phyloP scores from a whole-genome alignment of 53 echinoderm and acorn worm genomes.

The Stichopus horrens region DNA sequence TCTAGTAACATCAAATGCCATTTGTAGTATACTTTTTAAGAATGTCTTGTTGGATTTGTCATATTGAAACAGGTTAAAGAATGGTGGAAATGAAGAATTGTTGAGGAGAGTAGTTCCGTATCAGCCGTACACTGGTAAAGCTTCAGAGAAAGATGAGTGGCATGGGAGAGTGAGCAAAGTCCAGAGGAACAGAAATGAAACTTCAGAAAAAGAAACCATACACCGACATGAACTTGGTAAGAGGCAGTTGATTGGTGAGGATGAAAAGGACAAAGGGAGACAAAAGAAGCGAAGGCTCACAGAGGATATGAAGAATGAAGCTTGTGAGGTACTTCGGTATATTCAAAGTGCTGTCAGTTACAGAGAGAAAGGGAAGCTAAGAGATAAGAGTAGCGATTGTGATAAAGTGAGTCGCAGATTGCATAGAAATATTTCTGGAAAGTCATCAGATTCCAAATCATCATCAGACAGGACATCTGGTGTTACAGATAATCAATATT shows the following conservation, averaged over 20 bases:
- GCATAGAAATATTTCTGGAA: not conserved
- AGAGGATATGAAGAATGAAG: not conserved
- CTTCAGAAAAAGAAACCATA: no score
- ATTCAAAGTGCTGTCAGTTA: not conserved
- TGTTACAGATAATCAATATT: not conserved
- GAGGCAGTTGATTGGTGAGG: not conserved
- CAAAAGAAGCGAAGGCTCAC: not conserved
- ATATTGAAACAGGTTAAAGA: constrained; percentile 28
- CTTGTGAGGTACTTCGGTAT: not conserved
- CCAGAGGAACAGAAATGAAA: not conserved
- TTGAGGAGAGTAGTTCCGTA: constrained; percentile 35
- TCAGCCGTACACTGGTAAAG: constrained; percentile 33
- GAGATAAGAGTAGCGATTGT: not conserved
- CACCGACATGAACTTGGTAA: not conserved
- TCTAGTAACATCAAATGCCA: no score
- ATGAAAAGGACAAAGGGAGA: not conserved
- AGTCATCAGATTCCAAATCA: not conserved
- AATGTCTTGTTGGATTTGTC: not conserved
- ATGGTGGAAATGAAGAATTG: constrained; percentile 41
- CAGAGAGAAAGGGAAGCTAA: not conserved
- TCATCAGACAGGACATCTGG: not conserved
- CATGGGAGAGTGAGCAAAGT: not conserved
- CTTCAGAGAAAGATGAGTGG: not conserved
- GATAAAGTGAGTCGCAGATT: no score
- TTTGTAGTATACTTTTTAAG: no score